Base-by-base conservation (phyloP, 2,113 vertebrate genomes). In the Lamprotornis superbus region DNA sequence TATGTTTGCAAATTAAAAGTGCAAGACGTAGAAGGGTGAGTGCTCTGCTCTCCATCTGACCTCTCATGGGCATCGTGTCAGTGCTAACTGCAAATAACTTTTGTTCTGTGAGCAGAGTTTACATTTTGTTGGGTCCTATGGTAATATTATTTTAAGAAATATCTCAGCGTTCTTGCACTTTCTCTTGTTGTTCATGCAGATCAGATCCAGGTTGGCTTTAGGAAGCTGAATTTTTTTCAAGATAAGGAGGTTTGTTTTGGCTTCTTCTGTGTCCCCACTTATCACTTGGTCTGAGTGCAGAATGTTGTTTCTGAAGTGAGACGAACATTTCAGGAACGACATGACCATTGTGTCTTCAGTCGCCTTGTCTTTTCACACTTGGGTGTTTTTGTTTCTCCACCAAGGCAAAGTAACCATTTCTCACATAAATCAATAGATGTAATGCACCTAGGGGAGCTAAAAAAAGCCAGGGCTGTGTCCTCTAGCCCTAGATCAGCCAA, bases 161-260 rank as follows among this genome's bases (percentile, higher is more conserved):
- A 85, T 87, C 94, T 93, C 63, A 1, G 11, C 40, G 17, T 92
- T 83, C 91, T 94, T 73, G 42, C 50, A 56, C 78, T 96, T 95
- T 95, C 86, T 93, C 85, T 68, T 80, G 79, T 93, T 96, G 79
- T 94, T 96, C 95, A 89, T 92, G 83, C 71, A 83, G 88, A 87
- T 93, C 75, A 85, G 71, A 91, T 87, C 67, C 83, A 93, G 86
- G 89, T 92, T 95, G 88, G 75, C 67, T 89, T 89, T 83, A 94
- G 88, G 83, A 92, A 96, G 79, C 81, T 73, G 90, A 88, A 50
- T 91, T 92, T 89, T 93, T 95, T 97, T 93, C 83, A 84, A 95
- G 91, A 96, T 95, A 96, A 91, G 56, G 42, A 74, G 67, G 68
- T 94, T 97, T 95, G 59, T 95, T 95, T 95, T 96, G 96, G 96